phyloP scores from a whole-genome alignment of 2,113 vertebrate genomes.

The Ardeotis arabs region DNA sequence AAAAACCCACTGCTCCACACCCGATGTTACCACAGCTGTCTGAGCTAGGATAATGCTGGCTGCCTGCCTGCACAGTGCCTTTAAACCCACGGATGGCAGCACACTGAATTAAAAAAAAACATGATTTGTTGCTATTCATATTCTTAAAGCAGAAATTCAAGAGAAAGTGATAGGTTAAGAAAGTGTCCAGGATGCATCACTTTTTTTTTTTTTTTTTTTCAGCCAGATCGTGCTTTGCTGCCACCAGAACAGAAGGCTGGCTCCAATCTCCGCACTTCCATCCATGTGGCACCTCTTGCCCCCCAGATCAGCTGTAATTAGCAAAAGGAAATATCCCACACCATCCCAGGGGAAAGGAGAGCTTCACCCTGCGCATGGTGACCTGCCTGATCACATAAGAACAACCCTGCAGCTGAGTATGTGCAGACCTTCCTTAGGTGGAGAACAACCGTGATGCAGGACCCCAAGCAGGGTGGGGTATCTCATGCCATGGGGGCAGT shows the following conservation, averaged over 20 bases:
- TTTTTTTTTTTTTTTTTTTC: not conserved
- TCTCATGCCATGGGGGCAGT: not conserved
- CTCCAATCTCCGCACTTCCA: not conserved
- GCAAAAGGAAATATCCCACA: not conserved
- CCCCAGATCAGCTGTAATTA: not conserved
- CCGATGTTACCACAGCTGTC: not conserved
- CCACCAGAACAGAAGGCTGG: not conserved
- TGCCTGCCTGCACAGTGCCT: not conserved
- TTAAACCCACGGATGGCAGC: not conserved
- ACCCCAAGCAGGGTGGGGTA: rapidly evolving
- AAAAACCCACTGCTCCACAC: not conserved
- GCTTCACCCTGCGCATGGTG: rapidly evolving
- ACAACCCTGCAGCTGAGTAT: not conserved
- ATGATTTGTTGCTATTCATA: not conserved
- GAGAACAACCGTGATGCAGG: not conserved
- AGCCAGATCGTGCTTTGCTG: not conserved
- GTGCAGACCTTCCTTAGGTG: not conserved
- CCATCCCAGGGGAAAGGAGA: not conserved
- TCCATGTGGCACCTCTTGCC: not conserved
- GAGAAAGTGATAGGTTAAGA: not conserved
- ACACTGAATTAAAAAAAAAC: not conserved
- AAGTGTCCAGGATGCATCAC: not conserved
- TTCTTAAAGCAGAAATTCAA: not conserved
- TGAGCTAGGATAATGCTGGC: not conserved
- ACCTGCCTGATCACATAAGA: not conserved